Base-by-base conservation (phyloP, 1,140 invertebrate genomes). In the Anagrus nilaparvatae region DNA sequence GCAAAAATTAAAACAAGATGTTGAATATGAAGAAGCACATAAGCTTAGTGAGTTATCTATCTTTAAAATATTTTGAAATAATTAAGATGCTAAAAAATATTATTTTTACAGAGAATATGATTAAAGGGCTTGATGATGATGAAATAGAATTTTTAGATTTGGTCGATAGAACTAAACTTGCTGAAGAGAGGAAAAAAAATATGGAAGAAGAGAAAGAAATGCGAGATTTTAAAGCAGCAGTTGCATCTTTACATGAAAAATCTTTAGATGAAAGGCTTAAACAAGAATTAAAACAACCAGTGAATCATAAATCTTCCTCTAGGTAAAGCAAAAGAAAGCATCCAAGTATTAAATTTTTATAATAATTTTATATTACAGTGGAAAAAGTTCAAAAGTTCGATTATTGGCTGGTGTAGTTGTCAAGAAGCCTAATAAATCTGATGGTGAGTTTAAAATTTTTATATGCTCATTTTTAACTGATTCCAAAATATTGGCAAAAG, bases 21-120 rank as follows among this genome's bases (percentile, higher is more conserved):
- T 86, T 27, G 92, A 97, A 72, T 93, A 82, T 76, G 92, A 97
- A 67, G 93, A 97, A 67, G 81, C 90, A 9, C 84, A 89, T 55
- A 90, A 89, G 69, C 68, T 96, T 6, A 94, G 90, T 95, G 75
- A 70, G 74, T 70, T 41, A 34, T 41, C 20, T 19, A 39, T 36
- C 31, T 31, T 43, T 41, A 37, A 25, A 31, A 25, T 36, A 20
- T 17, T 34, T 31, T 39, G 5, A 1, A 7, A 27, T 4, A 41
- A 18, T 34, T 33, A 31, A 18, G 18, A 34, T 36, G 23, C 13
- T 17, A 21, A 17, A 14, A 3, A 28, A 19, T 13, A 28, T 20
- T 17, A 36, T 45, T 30, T 49, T 67, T 73, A 13, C 55, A 90
- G 90, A 94, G 68, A 93, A 96, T 69, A 83, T 94, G 74, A 92